Evolutionary conservation across 2,797 vertebrate species (phyloP).

Genomic region (Loriculus beryllinus): DNA sequence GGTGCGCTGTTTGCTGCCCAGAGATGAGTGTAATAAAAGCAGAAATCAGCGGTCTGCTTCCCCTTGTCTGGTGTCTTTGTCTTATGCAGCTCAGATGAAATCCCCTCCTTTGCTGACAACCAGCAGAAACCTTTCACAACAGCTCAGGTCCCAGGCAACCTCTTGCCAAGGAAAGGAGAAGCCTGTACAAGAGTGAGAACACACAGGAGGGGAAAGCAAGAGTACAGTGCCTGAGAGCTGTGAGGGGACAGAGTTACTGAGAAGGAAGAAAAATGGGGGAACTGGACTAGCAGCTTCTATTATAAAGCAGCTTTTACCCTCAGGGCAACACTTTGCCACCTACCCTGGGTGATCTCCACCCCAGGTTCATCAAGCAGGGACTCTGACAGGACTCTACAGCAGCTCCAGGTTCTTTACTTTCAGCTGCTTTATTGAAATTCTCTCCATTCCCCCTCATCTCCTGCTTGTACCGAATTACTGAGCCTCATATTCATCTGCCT

Average conservation of each 20-base stretch:
- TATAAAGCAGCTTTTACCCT: background rate
- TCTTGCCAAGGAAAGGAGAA: background rate
- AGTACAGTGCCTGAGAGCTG: background rate
- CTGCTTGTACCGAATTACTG: constrained; percentile 62
- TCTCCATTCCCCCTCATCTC: constrained; percentile 50
- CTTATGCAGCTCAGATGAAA: background rate
- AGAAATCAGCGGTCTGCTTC: background rate
- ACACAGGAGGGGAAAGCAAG: background rate
- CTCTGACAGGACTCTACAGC: background rate
- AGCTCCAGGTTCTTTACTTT: background rate
- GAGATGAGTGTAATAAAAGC: background rate
- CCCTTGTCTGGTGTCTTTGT: background rate
- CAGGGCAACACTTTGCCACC: background rate
- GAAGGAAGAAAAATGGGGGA: background rate
- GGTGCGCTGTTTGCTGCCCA: background rate
- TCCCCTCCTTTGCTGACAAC: background rate
- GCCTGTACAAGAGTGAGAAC: background rate
- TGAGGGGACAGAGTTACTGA: background rate
- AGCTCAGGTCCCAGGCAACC: background rate
- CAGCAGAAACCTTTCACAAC: background rate
- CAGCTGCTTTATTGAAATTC: constrained; percentile 70
- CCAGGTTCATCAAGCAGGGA: background rate
- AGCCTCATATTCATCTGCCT: constrained; percentile 73
- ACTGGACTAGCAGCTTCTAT: background rate
- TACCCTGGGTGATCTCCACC: background rate